phyloP scores from a whole-genome alignment of 2,888 invertebrate species.

The Biston betularia region DNA sequence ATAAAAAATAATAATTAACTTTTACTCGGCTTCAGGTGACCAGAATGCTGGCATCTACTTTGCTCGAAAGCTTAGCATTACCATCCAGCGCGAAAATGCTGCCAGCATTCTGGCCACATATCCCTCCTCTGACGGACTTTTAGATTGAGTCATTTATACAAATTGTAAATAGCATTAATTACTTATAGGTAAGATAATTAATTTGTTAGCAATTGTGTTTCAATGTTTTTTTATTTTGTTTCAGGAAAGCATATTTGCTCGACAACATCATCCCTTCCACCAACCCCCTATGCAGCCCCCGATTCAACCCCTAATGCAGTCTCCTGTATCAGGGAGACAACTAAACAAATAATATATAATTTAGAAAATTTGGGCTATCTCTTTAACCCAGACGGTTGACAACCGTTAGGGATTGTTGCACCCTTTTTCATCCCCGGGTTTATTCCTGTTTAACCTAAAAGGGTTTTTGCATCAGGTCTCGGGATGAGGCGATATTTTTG shows the following conservation, averaged over 20 bases:
- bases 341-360: constrained; percentile 35
- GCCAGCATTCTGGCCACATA: no score
- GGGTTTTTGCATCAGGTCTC: constrained; percentile 52
- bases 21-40: no score
- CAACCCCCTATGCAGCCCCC: constrained; percentile 77
- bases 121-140: no score
- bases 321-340: constrained; percentile 29
- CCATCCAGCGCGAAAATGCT: no score
- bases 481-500: constrained; percentile 55
- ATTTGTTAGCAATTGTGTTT: neutral
- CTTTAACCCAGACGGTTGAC: constrained; percentile 65
- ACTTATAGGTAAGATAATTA: no score
- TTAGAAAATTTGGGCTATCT: constrained; percentile 56
- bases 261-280: constrained; percentile 80
- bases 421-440: constrained; percentile 43
- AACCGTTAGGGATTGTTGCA: constrained; percentile 57
- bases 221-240: constrained; percentile 42
- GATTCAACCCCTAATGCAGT: constrained; percentile 39
- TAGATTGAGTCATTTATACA: no score
- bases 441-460: constrained; percentile 36
- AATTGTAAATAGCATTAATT: no score
- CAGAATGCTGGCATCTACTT: no score
- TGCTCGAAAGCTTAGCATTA: no score
- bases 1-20: no score
- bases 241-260: constrained; percentile 73